Base-by-base conservation (phyloP, 2,797 vertebrate species). In the Cyclopterus lumpus region DNA sequence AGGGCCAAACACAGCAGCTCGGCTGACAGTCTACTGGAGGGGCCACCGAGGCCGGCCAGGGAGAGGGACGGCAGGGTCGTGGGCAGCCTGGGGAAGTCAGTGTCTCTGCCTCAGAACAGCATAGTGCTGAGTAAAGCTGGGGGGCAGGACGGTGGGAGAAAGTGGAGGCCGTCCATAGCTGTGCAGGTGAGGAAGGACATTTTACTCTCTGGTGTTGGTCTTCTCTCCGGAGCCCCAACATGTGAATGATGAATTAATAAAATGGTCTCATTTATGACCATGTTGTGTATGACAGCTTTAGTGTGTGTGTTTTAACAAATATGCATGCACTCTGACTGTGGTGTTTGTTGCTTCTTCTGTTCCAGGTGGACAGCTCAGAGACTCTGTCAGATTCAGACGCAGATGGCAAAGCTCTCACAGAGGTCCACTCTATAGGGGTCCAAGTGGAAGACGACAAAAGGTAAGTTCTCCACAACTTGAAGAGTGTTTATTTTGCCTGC, bases 361-460 rank as follows among this genome's bases (percentile, higher is more conserved):
- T 71, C 36, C 86, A 96, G 95, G 95, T 96, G 88, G 95, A 96
- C 93, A 96, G 95, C 84, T 96, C 95, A 18, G 98, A 97, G 92
- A 98, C 97, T 5, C 93, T 98, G 85, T 99, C 98, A 0, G 98
- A 99, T 82, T 99, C 98, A 0, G 98, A 99, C 18, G 94, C 95
- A 0, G 98, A 99, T 79, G 96, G 94, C 82, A 95, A 97, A 89
- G 97, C 95, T 83, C 94, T 97, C 26, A 96, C 97, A 83, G 97
- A 99, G 84, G 97, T 99, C 87, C 98, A 99, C 88, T 99, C 98
- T 73, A 96, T 99, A 0, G 98, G 98, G 14, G 97, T 99, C 59
- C 98, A 99, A 89, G 98, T 99, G 89, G 98, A 99, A 89, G 98
- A 99, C 34, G 97, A 99, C 84, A 99, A 98, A 93, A 97, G 97